Evolutionary conservation across 1,140 invertebrate species (phyloP).

Genomic region (Drosophila mayri): DNA sequence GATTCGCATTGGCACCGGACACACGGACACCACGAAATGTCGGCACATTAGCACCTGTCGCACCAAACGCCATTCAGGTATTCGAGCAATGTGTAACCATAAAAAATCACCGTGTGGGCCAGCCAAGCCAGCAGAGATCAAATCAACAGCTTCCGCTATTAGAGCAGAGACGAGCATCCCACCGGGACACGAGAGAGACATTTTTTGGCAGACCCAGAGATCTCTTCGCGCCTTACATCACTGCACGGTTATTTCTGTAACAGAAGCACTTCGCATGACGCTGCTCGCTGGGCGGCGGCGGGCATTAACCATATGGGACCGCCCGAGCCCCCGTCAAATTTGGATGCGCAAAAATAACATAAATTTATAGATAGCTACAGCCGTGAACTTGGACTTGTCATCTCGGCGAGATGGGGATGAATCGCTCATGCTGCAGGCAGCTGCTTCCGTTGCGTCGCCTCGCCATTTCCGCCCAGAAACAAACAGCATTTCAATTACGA

Average conservation of each 20-base stretch:
- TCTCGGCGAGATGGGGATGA: slow-evolving; percentile 32
- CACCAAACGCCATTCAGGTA: slow-evolving; percentile 47
- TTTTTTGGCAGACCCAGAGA: slow-evolving; percentile 28
- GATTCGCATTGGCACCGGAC: slow-evolving; percentile 57
- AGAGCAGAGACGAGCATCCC: slow-evolving; percentile 18
- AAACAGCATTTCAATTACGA: slow-evolving; percentile 6
- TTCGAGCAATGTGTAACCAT: slow-evolving; percentile 62
- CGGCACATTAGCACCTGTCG: slow-evolving; percentile 75
- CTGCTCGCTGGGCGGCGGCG: slow-evolving; percentile 12
- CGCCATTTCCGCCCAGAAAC: slow-evolving; percentile 28
- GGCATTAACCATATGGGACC: slow-evolving; percentile 26
- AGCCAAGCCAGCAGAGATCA: slow-evolving; percentile 32
- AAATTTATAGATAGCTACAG: slow-evolving; percentile 54
- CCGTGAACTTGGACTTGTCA: slow-evolving; percentile 81
- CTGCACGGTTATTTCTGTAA: slow-evolving; percentile 40
- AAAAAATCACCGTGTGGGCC: slow-evolving; percentile 32
- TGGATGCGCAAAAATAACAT: slow-evolving; percentile 67
- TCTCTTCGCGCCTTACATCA: slow-evolving; percentile 43
- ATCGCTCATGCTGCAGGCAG: slow-evolving; percentile 46
- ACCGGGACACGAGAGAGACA: slow-evolving; percentile 2
- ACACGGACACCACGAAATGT: slow-evolving; percentile 51
- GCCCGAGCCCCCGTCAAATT: slow-evolving; percentile 38
- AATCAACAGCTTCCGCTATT: slow-evolving; percentile 54
- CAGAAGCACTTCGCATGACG: slow-evolving; percentile 26
- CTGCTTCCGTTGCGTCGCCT: slow-evolving; percentile 44